Percentiles rank a stretch among this genome's conserved stretches.
These are phyloP conservation scores for Enteromius unitaeniatus DNA, from an alignment of 2,797 vertebrate species.

Conservation along the genomic window DNA sequence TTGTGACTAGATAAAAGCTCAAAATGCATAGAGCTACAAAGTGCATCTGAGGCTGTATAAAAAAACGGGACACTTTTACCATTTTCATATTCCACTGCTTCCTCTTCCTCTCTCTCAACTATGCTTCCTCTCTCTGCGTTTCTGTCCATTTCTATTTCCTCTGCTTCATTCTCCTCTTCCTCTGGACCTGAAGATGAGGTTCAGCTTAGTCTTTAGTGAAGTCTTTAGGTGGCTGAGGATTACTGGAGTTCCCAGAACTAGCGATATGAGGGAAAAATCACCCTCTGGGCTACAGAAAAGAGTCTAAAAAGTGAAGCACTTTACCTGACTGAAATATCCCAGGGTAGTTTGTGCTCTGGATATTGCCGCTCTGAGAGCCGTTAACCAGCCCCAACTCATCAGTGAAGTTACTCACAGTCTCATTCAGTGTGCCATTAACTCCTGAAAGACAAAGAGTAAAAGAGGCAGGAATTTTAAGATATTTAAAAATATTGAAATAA, in stretches of 20 bases:
- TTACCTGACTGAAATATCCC: conserved; percentile 34
- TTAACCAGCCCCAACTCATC: conserved; percentile 24
- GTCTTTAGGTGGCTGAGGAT: neutral
- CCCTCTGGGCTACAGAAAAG: neutral
- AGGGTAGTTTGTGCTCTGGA: conserved; percentile 17
- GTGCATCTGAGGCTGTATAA: neutral
- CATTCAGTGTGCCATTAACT: conserved; percentile 30
- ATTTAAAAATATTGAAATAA: neutral
- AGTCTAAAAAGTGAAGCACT: neutral
- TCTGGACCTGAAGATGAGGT: conserved; percentile 25
- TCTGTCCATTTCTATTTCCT: conserved; percentile 1
- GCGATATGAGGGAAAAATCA: neutral
- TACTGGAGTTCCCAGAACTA: conserved; percentile 4
- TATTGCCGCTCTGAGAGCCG: conserved; percentile 1
- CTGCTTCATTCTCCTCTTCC: conserved; percentile 8
- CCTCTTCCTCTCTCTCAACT: conserved; percentile 12
- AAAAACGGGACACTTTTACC: conserved; percentile 16
- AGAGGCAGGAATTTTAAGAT: neutral
- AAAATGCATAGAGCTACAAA: neutral
- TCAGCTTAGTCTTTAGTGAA: conserved; percentile 15
- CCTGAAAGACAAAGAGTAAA: conserved; percentile 13
- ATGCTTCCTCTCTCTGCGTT: conserved; percentile 11
- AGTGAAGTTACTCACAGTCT: conserved; percentile 15
- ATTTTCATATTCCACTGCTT: conserved; percentile 15
- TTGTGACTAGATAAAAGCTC: neutral